phyloP scores from a whole-genome alignment of 2,113 vertebrate genomes.

The Megalops atlanticus region DNA sequence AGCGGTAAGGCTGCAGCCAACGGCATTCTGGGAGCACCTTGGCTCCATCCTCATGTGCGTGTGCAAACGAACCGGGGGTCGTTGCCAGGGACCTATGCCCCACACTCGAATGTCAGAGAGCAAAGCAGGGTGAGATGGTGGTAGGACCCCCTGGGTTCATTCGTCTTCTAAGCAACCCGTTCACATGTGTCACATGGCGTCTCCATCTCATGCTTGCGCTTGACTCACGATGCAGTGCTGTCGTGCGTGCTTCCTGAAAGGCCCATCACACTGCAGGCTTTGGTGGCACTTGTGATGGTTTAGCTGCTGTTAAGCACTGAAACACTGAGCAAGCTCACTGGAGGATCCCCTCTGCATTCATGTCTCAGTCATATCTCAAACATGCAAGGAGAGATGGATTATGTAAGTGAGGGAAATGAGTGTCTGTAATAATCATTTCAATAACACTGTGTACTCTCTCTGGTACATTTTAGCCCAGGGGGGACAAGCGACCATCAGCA shows the following conservation, averaged over 20 bases:
- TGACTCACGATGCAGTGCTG: neutral
- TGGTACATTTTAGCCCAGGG: slow-evolving; percentile 36
- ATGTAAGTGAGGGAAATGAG: slow-evolving; percentile 8
- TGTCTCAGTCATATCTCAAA: neutral
- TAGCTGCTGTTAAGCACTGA: neutral
- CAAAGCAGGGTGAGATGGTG: neutral
- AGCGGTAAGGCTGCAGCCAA: slow-evolving; percentile 26
- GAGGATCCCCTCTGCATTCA: neutral
- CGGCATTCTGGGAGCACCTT: neutral
- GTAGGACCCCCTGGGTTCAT: neutral
- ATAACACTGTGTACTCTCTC: neutral
- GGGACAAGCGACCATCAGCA: slow-evolving; percentile 46
- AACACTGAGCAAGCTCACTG: neutral
- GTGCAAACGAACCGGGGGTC: neutral
- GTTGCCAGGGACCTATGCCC: neutral
- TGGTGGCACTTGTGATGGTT: neutral
- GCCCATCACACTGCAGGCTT: neutral
- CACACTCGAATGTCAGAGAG: neutral
- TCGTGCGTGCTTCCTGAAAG: neutral
- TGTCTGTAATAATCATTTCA: neutral
- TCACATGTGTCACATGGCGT: neutral
- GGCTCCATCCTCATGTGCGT: neutral
- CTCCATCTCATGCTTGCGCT: neutral
- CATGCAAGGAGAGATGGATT: slow-evolving; percentile 2
- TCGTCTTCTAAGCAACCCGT: neutral